Evolutionary conservation across 2,113 vertebrate species (phyloP).

Genomic region (Alethe castanea): DNA sequence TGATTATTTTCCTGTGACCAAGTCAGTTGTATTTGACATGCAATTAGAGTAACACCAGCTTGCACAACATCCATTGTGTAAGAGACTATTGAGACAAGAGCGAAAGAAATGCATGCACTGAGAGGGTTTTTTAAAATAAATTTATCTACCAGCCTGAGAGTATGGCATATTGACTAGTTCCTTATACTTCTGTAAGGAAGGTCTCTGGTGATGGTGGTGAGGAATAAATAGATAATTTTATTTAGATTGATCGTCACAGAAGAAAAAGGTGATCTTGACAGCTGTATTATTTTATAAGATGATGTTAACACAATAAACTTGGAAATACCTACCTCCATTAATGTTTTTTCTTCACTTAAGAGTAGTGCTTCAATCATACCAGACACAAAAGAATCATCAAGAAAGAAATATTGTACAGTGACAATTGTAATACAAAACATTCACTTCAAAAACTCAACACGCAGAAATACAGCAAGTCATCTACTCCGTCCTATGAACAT

Average conservation of each 20-base stretch:
- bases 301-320: not conserved
- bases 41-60: not conserved
- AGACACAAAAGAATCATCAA: not conserved
- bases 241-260: not conserved
- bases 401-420: not conserved
- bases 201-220: not conserved
- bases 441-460: not conserved
- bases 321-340: not conserved
- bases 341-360: not conserved
- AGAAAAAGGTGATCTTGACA: not conserved
- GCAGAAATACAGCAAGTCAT: not conserved
- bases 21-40: not conserved
- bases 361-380: not conserved
- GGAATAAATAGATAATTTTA: not conserved
- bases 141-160: not conserved
- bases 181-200: not conserved
- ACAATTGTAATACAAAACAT: not conserved
- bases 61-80: not conserved
- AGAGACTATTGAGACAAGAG: not conserved
- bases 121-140: not conserved
- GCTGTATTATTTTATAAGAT: not conserved
- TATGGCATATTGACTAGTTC: not conserved
- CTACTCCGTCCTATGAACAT: not conserved
- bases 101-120: not conserved
- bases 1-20: not conserved